A percentile compares a stretch with the other conserved stretches of the same genome.
Evolutionary conservation across 2,113 vertebrate genomes (phyloP).

Genomic region (Murina feae): DNA sequence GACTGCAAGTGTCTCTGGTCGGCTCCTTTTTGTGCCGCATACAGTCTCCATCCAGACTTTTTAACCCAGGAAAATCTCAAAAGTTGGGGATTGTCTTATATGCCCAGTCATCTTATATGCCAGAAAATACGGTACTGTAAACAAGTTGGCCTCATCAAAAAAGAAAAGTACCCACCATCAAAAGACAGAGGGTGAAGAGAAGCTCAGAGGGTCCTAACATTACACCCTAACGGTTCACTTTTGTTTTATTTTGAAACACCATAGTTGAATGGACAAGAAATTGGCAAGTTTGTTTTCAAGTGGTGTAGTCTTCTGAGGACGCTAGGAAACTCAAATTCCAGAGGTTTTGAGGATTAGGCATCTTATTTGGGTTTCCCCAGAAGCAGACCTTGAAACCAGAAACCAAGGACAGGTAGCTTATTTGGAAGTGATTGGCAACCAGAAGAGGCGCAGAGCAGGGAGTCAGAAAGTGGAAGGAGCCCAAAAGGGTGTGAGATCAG

Average conservation of each 20-base stretch:
- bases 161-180: not conserved
- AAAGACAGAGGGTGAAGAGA: constrained; percentile 4
- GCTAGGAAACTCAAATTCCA: not conserved
- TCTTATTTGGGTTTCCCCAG: not conserved
- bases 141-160: not conserved
- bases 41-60: too few species aligned
- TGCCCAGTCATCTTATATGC: too few species aligned
- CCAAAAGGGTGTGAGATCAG: not conserved
- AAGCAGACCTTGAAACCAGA: constrained; percentile 34
- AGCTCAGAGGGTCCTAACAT: not conserved
- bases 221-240: not conserved
- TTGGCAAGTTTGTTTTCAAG: not conserved
- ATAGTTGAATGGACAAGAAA: constrained; percentile 16
- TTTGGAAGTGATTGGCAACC: not conserved
- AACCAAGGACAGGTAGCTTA: constrained; percentile 27
- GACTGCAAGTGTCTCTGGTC: too few species aligned
- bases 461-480: not conserved
- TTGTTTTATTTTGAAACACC: not conserved
- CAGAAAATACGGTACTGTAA: too few species aligned
- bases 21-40: too few species aligned
- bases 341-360: not conserved
- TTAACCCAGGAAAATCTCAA: too few species aligned
- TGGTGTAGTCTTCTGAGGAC: constrained; percentile 15
- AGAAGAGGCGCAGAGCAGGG: not conserved
- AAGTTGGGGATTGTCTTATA: too few species aligned